These are phyloP conservation scores for Xiphorhynchus erythropygius DNA, from an alignment of 2,797 vertebrate genomes.

Conservation along the genomic window DNA sequence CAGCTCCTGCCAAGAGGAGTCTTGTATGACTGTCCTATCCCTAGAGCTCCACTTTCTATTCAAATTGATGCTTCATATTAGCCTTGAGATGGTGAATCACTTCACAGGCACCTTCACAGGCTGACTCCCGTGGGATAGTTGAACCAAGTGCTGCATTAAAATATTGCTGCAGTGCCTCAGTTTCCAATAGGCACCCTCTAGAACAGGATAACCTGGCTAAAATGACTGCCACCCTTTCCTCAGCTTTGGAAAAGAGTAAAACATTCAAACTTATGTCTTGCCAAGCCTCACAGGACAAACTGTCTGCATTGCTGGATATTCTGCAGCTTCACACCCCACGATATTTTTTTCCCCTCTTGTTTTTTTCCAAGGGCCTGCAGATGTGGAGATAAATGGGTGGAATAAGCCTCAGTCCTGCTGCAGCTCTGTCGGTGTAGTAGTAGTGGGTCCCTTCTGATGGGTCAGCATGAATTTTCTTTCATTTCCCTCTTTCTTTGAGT, in stretches of 20 bases:
- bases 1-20: neutral
- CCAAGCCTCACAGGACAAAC: neutral
- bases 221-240: neutral
- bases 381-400: neutral
- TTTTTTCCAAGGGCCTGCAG: neutral
- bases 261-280: neutral
- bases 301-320: neutral
- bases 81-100: neutral
- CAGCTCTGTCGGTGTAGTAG: neutral
- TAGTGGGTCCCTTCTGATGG: neutral
- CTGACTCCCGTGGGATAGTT: neutral
- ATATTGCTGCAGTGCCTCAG: neutral
- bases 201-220: neutral
- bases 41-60: neutral
- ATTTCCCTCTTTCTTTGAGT: neutral
- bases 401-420: neutral
- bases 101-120: neutral
- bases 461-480: neutral
- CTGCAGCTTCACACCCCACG: neutral
- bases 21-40: neutral
- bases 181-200: neutral
- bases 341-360: neutral
- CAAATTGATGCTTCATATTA: neutral
- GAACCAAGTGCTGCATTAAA: neutral
- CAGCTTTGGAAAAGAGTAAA: neutral